Conservation (phyloP, 2,888 invertebrate genomes). For the Volucella inflata region DNA sequence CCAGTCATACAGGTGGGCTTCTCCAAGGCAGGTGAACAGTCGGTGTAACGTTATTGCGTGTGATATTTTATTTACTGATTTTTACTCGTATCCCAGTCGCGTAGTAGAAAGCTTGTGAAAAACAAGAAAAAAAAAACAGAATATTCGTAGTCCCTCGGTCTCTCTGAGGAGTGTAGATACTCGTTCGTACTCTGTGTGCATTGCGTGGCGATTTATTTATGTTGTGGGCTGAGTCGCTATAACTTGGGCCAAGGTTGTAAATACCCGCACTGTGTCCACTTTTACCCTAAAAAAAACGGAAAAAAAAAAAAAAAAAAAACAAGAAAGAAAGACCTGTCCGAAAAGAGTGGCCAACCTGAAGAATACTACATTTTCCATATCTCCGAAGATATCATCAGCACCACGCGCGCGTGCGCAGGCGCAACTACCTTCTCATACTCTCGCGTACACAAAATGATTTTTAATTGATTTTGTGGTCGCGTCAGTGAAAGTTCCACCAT, state of each 20-base stretch:
- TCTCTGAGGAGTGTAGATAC: constrained; percentile 23
- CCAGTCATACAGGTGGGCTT: constrained; percentile 74
- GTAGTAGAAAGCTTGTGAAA: constrained; percentile 68
- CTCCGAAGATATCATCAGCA: constrained; percentile 28
- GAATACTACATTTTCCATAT: constrained; percentile 46
- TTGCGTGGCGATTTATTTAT: constrained; percentile 16
- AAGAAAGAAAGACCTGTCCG: constrained; percentile 54
- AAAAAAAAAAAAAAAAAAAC: neutral
- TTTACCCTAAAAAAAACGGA: constrained; percentile 48
- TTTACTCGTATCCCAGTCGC: constrained; percentile 9
- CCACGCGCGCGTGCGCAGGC: constrained; percentile 33
- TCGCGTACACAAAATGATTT: constrained; percentile 69
- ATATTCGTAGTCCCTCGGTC: constrained; percentile 32
- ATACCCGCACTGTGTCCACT: constrained; percentile 43
- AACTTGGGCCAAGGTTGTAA: constrained; percentile 67
- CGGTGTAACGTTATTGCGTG: constrained; percentile 35
- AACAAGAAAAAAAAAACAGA: constrained; percentile 10
- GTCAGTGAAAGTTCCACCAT: constrained; percentile 74
- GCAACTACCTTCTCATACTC: constrained; percentile 11
- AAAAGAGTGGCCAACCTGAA: constrained; percentile 1
- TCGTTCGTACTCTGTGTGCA: neutral
- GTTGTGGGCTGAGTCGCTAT: constrained; percentile 51
- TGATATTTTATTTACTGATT: neutral
- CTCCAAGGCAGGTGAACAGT: constrained; percentile 69
- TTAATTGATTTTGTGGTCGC: constrained; percentile 75